Base-by-base conservation (phyloP, 2,888 invertebrate genomes). In the Aradus depressus region DNA sequence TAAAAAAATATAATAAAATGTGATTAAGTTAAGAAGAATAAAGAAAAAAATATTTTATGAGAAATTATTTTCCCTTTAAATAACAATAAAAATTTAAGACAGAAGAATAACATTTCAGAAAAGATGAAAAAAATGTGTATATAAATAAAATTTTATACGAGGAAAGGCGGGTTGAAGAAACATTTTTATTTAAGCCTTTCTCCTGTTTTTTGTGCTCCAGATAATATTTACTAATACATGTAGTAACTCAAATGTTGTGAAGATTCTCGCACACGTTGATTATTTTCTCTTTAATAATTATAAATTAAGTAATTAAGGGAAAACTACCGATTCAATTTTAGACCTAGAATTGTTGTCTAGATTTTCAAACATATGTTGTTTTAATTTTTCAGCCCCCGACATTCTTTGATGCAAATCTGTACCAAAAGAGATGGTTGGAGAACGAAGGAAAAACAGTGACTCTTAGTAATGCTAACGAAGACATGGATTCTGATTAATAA, bases 381-480 rank as follows among this genome's bases (percentile, higher is more conserved):
- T 25, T 23, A 26, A 3, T 42, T 26, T 47, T 47, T 19, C 47
- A 47, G 47, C 23, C 35, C n/a, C 14, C 37, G 12, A 14, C 19
- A 23, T 1, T 22, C n/a, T 47, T 47, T 23, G 38, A 47, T 34
- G 47, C 38, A 3, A 14, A 10, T 25, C 26, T 38, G n/a, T 47
- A 47, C 34, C 47, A 47, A 14, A 47, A 47, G 28, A 35, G 25
- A 23, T 47, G 47, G 47, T 26, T 37, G 2, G 47, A 47, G 26
- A 47, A 28, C 28, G 47, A 47, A 21, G 47, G 19, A 18, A 22
- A 47, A 25, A 26, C 47, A 12, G 8, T 32, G 16, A 12, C 35
- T 32, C 16, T 38, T 23, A 32, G 19, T 2, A 35, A 26, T 25
- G 35, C 47, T 23, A 28, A 47, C 26, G 47, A 47, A 21, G 37